A percentile compares a stretch with the other conserved stretches of the same genome.
These are phyloP conservation scores for Calyptomena viridis DNA, from an alignment of 2,113 vertebrate species.

Conservation along the genomic window DNA sequence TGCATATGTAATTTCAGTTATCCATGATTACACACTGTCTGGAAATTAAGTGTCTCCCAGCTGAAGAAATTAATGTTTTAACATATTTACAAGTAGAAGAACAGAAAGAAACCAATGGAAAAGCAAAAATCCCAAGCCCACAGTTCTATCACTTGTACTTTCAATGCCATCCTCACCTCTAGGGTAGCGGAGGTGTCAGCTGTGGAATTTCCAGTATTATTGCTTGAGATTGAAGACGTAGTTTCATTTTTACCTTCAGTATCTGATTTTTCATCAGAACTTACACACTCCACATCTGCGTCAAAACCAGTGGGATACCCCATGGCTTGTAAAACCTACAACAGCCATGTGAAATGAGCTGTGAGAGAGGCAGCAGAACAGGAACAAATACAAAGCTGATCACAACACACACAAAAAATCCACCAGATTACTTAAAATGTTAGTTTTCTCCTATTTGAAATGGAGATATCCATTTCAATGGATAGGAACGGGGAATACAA, in stretches of 20 bases:
- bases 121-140: not conserved
- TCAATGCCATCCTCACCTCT: constrained; percentile 77
- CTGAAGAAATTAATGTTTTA: not conserved
- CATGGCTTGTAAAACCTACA: constrained; percentile 96
- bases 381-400: not conserved
- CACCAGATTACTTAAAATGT: not conserved
- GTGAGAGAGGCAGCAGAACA: not conserved
- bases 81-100: not conserved
- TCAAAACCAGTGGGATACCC: constrained; percentile 97
- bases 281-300: constrained; percentile 93
- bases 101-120: not conserved
- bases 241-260: constrained; percentile 95
- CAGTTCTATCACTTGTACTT: not conserved
- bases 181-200: constrained; percentile 93
- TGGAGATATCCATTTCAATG: not conserved
- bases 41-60: not conserved
- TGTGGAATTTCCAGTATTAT: constrained; percentile 92
- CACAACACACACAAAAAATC: not conserved
- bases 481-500: not conserved
- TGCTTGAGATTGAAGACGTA: constrained; percentile 88
- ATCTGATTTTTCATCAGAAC: constrained; percentile 97
- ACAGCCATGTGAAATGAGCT: not conserved
- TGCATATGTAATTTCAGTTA: not conserved
- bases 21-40: not conserved
- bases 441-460: not conserved